These are phyloP conservation scores for Saxidomus purpurata DNA, from an alignment of 1,140 invertebrate genomes.

Conservation along the genomic window DNA sequence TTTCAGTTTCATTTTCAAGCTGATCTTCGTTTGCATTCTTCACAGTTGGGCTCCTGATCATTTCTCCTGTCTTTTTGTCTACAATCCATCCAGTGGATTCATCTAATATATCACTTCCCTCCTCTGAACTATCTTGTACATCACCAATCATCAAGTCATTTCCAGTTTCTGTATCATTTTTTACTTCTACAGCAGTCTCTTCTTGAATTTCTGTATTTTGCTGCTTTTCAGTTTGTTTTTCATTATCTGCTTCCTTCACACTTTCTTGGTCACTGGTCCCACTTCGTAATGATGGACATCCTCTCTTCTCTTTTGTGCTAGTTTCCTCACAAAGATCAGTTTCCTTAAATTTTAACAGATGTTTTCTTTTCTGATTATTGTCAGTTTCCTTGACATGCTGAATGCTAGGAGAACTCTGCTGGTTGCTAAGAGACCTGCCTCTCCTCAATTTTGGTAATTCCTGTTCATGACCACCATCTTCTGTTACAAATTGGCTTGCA, in stretches of 20 bases:
- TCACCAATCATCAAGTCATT: background rate
- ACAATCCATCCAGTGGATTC: slow-evolving; percentile 23
- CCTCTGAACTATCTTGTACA: slow-evolving; percentile 10
- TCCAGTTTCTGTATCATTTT: slow-evolving; percentile 15
- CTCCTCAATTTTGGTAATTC: too few species aligned
- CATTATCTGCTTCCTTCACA: background rate
- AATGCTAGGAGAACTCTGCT: too few species aligned
- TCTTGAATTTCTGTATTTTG: background rate
- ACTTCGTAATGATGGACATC: background rate
- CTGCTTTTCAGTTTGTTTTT: background rate
- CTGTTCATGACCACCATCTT: background rate
- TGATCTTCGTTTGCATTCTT: background rate
- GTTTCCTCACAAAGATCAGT: too few species aligned
- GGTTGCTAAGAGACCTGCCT: too few species aligned
- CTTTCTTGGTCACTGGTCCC: background rate
- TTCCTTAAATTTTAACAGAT: too few species aligned
- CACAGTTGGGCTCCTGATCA: slow-evolving; percentile 20
- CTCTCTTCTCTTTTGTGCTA: background rate
- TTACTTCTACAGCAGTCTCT: background rate
- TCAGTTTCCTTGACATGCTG: too few species aligned
- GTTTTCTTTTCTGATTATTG: too few species aligned
- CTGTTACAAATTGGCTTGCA: background rate
- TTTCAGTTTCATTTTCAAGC: background rate
- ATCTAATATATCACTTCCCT: slow-evolving; percentile 27
- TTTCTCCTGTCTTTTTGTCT: slow-evolving; percentile 32